Base-by-base conservation (phyloP, 2,888 invertebrate species). In the Xylocampa areola region DNA sequence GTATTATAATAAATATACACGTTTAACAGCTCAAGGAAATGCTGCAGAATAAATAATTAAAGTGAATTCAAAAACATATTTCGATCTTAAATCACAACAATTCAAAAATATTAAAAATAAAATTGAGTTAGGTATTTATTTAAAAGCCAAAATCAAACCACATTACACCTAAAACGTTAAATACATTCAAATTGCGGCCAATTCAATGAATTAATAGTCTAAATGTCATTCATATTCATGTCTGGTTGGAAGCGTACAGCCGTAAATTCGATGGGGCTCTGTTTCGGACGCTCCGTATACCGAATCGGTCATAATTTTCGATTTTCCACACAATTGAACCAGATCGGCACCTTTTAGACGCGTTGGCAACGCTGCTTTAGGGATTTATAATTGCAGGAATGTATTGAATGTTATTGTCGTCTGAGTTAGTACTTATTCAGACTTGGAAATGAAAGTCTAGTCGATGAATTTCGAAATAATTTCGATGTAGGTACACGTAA, bases 311-410 rank as follows among this genome's bases (percentile, higher is more conserved):
- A 92, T 92, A 90, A 92, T 93, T 93, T 92, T 79, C 88, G 91
- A 93, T 92, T 92, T 92, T 84, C 89, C 88, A 84, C 83, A 85
- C 92, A 87, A 92, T 92, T 92, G 87, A 86, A 84, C 86, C 67
- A 76, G 74, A 79, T 78, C 80, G 77, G 80, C 81, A 82, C 86
- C 86, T 86, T 85, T 84, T 79, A 84, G 72, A 70, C 55, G 58
- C 53, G 55, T 40, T 54, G 57, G 48, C 40, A 35, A 39, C 43
- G 35, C 39, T 37, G 57, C 49, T 59, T 71, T 10, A 48, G 54
- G 57, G 40, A 35, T 53, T 53, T 68, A 64, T 70, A 73, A 74
- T 74, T 67, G 61, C 44, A 39, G 41, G 23, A 44, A 11, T 47
- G 30, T 44, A 14, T 45, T 49, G 17, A 27, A 58, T 52, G 33